Conservation (phyloP, 1,140 invertebrate genomes). For the Metaphire vulgaris region DNA sequence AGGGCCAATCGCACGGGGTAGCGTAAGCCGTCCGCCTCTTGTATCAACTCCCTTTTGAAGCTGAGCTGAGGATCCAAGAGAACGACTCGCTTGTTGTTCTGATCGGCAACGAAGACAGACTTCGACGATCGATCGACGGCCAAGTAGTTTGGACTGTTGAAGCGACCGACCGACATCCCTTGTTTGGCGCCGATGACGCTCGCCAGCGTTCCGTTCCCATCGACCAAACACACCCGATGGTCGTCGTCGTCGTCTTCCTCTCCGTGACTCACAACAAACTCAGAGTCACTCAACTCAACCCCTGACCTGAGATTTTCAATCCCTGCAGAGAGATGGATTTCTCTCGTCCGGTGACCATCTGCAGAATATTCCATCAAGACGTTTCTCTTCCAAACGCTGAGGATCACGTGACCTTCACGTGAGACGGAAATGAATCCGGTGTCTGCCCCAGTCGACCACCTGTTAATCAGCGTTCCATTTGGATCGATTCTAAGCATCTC, state of each 20-base stretch:
- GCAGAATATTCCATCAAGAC: neutral
- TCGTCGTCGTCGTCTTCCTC: neutral
- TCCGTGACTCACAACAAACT: neutral
- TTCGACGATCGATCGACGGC: neutral
- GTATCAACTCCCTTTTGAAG: neutral
- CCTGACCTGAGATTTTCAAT: neutral
- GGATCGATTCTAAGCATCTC: neutral
- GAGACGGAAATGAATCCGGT: neutral
- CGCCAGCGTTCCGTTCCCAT: neutral
- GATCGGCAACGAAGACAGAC: neutral
- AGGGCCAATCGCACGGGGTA: neutral
- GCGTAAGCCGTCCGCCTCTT: neutral
- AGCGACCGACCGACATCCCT: neutral
- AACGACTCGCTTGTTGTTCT: neutral
- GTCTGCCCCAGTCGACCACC: neutral
- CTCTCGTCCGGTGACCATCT: neutral
- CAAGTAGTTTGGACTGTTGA: neutral
- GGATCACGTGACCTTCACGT: neutral
- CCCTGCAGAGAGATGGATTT: neutral
- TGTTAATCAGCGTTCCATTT: neutral
- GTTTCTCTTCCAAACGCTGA: neutral
- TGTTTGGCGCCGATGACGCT: neutral
- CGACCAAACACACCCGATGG: neutral
- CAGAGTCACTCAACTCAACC: neutral
- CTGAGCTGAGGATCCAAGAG: neutral